Percentiles rank a stretch among this genome's conserved stretches.
These are phyloP conservation scores for Loriculus beryllinus DNA, from an alignment of 2,797 vertebrate species.

Conservation along the genomic window DNA sequence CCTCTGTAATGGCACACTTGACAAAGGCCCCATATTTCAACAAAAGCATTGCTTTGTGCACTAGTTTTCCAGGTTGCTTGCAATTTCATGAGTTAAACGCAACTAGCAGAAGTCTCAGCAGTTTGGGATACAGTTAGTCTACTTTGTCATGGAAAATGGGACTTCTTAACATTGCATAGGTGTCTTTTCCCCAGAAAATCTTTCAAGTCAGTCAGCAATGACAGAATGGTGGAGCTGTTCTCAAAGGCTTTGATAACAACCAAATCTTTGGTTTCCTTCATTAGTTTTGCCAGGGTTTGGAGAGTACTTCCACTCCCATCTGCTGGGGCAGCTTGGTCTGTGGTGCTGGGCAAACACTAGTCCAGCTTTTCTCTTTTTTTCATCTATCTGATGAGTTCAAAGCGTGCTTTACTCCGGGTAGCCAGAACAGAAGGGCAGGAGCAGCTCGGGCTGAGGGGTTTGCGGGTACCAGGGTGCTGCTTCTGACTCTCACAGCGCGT, in stretches of 20 bases:
- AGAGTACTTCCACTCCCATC: background rate
- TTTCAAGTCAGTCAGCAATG: fast-evolving
- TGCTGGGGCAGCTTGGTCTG: background rate
- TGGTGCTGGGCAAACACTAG: fast-evolving
- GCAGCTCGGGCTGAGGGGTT: background rate
- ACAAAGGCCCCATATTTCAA: background rate
- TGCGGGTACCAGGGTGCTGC: fast-evolving
- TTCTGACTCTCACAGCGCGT: background rate
- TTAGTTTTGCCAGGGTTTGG: background rate
- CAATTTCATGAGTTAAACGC: background rate
- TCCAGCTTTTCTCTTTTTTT: background rate
- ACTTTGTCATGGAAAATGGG: background rate
- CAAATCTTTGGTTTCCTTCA: background rate
- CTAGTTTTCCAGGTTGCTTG: background rate
- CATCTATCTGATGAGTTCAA: fast-evolving
- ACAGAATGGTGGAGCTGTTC: background rate
- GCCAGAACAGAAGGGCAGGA: background rate
- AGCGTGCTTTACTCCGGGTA: fast-evolving
- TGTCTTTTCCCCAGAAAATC: background rate
- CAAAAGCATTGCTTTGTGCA: background rate
- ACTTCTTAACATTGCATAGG: background rate
- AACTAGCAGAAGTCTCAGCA: background rate
- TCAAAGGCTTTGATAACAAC: background rate
- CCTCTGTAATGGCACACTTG: background rate
- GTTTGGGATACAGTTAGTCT: background rate